Conservation (phyloP, 2,888 invertebrate genomes). For the Synergus laeviventris region DNA sequence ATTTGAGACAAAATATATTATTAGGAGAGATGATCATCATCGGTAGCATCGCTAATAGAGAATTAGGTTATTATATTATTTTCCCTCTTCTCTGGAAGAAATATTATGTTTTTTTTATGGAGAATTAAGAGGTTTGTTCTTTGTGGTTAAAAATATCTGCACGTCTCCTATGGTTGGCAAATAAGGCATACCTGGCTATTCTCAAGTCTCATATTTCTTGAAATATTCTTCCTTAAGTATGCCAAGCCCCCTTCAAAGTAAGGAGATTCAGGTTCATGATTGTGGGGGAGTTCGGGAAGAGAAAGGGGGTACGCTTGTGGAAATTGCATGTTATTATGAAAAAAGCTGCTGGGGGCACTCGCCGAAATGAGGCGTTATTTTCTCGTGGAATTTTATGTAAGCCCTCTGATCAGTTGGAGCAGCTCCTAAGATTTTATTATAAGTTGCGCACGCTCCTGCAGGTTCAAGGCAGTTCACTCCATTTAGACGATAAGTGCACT, state of each 20-base stretch:
- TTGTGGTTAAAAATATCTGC: not conserved
- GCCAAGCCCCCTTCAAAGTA: constrained; percentile 5
- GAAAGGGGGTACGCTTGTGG: constrained; percentile 40
- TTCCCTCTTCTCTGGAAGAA: no score
- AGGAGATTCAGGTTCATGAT: constrained; percentile 21
- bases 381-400: constrained; percentile 61
- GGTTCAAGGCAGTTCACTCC: constrained; percentile 57
- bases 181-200: constrained; percentile 23
- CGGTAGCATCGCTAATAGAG: no score
- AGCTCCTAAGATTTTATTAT: constrained; percentile 57
- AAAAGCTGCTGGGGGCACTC: constrained; percentile 57
- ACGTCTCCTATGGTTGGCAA: constrained; percentile 6
- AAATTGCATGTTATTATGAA: constrained; percentile 68
- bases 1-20: no score
- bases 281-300: constrained; percentile 31
- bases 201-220: constrained; percentile 23
- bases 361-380: constrained; percentile 68
- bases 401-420: constrained; percentile 42
- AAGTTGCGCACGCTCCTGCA: constrained; percentile 50
- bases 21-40: no score
- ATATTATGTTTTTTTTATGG: not conserved
- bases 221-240: constrained; percentile 35
- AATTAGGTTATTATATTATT: no score
- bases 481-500: not conserved
- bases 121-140: not conserved